Conservation (phyloP, 2,113 vertebrate genomes). For the Melanostigma gelatinosum region DNA sequence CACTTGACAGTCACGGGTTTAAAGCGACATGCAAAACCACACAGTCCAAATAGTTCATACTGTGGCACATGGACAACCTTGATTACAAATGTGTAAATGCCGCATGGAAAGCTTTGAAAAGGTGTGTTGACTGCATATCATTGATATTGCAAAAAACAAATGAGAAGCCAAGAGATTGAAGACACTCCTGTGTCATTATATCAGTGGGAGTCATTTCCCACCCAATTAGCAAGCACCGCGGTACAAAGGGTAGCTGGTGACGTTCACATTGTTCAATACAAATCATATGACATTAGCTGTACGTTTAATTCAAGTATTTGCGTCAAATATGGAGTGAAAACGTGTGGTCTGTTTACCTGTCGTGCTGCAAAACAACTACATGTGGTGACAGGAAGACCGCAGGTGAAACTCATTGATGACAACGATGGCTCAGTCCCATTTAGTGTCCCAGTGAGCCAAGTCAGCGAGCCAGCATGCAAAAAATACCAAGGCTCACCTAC, state of each 20-base stretch:
- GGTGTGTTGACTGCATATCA: background rate
- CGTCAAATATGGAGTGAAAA: background rate
- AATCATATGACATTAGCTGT: background rate
- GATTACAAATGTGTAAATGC: background rate
- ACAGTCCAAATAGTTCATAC: constrained; percentile 10
- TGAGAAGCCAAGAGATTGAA: background rate
- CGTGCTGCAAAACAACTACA: background rate
- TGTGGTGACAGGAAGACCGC: background rate
- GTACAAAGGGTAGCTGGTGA: background rate
- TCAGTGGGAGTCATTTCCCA: background rate
- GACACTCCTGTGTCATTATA: background rate
- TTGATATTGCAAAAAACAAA: background rate
- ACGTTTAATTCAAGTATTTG: background rate
- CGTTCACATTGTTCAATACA: background rate
- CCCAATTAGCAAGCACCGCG: background rate
- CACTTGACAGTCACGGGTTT: constrained; percentile 8
- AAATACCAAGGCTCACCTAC: background rate
- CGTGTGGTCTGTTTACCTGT: background rate
- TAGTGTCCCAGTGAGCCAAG: background rate
- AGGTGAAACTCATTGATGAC: background rate
- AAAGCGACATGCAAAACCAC: constrained; percentile 3
- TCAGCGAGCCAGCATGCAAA: background rate
- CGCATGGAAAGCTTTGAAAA: background rate
- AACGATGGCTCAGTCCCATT: background rate
- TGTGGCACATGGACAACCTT: background rate